Base-by-base conservation (phyloP, 2,113 vertebrate species). In the Pao palembangensis region DNA sequence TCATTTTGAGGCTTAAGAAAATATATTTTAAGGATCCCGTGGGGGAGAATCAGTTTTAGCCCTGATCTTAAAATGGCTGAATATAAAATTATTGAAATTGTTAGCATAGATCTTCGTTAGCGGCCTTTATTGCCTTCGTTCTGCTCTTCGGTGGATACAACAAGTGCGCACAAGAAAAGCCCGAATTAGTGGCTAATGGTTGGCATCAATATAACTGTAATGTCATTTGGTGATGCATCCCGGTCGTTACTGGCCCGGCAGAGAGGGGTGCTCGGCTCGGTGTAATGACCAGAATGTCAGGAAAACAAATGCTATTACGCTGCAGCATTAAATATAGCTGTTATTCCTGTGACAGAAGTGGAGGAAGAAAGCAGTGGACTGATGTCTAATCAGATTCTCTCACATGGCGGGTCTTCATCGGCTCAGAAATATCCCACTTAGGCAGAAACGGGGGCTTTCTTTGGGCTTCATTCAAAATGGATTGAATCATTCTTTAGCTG, bases 21-120 rank as follows among this genome's bases (percentile, higher is more conserved):
- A 90, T 89, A 77, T 73, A 65, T 86, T 90, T 83, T 73, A 78
- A 78, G 57, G 52, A 63, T 82, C 16, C 75, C 86, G 88, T 85
- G 63, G 66, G 58, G 71, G 78, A 69, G 77, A 73, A 28, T n/a
- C 43, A 55, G 69, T 83, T 88, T 87, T 74, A 84, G 83, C 87
- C 83, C 64, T 13, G 53, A 84, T 77, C 68, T 78, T 86, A 73
- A 85, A 89, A 86, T 75, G 79, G 77, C 71, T 62, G 73, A 88
- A 90, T 86, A 86, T 85, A 87, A 83, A 88, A 90, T 90, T 78
- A 91, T 88, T 87, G 85, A 89, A 88, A 90, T 91, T 73, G 83
- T 72, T 55, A 75, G 76, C 76, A 90, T 90, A 80, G 67, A 78
- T 92, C 89, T 90, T 86, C 69, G 64, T 71, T 65, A 90, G 82